Percentiles rank a stretch among this genome's conserved stretches.
These are phyloP conservation scores for Microcebus jonahi DNA, from an alignment of 2,113 vertebrate genomes.

Conservation along the genomic window DNA sequence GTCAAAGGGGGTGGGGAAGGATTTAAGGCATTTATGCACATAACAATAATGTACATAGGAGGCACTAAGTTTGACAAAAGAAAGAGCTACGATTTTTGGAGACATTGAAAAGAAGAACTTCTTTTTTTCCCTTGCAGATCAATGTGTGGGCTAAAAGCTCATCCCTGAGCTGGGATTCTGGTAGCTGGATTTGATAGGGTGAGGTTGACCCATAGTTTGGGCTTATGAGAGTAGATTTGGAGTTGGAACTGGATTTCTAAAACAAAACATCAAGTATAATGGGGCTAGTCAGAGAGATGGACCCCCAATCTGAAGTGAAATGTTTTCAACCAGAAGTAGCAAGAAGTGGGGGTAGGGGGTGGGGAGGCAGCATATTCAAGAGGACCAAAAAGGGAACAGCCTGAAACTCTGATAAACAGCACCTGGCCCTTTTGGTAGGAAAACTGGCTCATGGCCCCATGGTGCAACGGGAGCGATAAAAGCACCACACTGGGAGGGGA, in stretches of 20 bases:
- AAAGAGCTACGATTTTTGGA: background rate
- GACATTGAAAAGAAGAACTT: background rate
- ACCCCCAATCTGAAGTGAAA: background rate
- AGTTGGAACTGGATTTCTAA: background rate
- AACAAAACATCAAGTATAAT: background rate
- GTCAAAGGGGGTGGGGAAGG: background rate
- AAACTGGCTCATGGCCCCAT: background rate
- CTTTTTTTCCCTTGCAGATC: background rate
- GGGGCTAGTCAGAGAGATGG: background rate
- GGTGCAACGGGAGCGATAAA: background rate
- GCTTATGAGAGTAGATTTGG: background rate
- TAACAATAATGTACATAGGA: background rate
- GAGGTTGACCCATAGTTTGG: background rate
- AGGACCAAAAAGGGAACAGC: background rate
- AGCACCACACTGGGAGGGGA: background rate
- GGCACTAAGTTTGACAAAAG: background rate
- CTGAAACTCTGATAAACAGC: background rate
- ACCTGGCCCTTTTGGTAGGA: background rate
- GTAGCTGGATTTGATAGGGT: background rate
- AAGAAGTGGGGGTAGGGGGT: background rate
- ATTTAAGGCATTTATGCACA: background rate
- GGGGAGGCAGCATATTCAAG: background rate
- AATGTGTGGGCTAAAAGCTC: background rate
- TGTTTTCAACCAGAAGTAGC: background rate
- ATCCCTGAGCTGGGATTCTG: background rate